Base-by-base conservation (phyloP, 1,140 invertebrate genomes). In the Harlomillsia oculata region DNA sequence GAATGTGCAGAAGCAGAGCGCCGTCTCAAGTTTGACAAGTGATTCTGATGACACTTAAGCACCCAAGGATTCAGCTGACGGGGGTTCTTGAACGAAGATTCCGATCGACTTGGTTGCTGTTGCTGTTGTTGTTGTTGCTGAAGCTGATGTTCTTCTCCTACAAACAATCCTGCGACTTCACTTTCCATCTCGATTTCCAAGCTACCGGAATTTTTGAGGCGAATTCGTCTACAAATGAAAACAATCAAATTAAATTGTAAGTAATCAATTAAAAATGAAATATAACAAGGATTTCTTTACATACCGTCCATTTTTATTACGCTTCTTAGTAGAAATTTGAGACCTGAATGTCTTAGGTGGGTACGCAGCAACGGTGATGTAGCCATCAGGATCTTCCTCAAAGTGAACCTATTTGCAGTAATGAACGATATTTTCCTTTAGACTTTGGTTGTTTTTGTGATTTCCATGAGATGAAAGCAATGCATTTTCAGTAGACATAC, bases 21-120 rank as follows among this genome's bases (percentile, higher is more conserved):
- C 16, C 56, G 51, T 36, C 53, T 25, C 11, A 65, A 25, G 54
- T 65, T 65, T 11, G 59, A 55, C n/a, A 65, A 45, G 20, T 75
- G 70, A 54, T 73, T 68, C 56, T 74, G 72, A 65, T 78, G 77
- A 67, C 76, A 78, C 56, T 75, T 73, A 16, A 78, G 65, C 39
- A 76, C 74, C 78, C 78, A 80, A 25, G 78, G 77, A 67, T 79
- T 80, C 26, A 74, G 64, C 6, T 62, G 50, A 25, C 3, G 49
- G 39, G 5, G n/a, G n/a, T n/a, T n/a, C n/a, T n/a, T n/a, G n/a
- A n/a, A n/a, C n/a, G n/a, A n/a, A n/a, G n/a, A n/a, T n/a, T n/a
- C n/a, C n/a, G n/a, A n/a, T n/a, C n/a, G n/a, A n/a, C n/a, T n/a
- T n/a, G n/a, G n/a, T n/a, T n/a, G n/a, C n/a, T n/a, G n/a, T n/a